Evolutionary conservation across 37 sponge, comb jelly and placozoan species (phyloP).

Genomic region (Cliona cf. orientalis): DNA sequence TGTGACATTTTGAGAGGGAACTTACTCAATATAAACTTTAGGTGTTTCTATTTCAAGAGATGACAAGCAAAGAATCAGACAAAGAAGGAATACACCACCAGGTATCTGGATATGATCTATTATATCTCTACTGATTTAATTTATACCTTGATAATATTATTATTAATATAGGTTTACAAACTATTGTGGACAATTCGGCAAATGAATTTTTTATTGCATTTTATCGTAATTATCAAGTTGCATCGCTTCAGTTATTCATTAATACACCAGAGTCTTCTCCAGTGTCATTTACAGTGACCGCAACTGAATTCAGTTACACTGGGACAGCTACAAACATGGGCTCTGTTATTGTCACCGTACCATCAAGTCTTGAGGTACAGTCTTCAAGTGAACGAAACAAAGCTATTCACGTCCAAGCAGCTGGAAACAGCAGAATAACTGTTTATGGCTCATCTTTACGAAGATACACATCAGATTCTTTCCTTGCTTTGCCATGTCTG

Average conservation of each 20-base stretch:
- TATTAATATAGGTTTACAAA: conserved; percentile 4
- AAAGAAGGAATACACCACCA: too few species aligned
- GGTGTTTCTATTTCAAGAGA: too few species aligned
- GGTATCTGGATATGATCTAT: too few species aligned
- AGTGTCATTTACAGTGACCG: conserved; percentile 22
- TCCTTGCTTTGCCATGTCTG: conserved; percentile 47
- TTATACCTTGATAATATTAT: too few species aligned
- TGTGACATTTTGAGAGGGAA: too few species aligned
- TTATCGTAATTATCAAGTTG: background rate
- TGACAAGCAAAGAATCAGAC: too few species aligned
- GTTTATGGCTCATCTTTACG: conserved; percentile 50
- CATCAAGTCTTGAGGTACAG: conserved; percentile 6
- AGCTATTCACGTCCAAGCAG: conserved; percentile 31
- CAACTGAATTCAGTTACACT: background rate
- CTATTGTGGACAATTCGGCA: conserved; percentile 9
- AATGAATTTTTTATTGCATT: conserved; percentile 45
- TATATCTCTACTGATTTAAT: too few species aligned
- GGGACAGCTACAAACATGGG: conserved; percentile 6
- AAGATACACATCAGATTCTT: conserved; percentile 47
- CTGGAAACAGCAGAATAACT: conserved; percentile 16
- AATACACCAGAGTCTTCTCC: conserved; percentile 13
- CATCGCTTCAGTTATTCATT: conserved; percentile 7
- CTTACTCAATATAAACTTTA: too few species aligned
- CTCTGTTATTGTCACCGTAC: conserved; percentile 14
- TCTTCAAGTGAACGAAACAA: conserved; percentile 29